Conservation (phyloP, 2,797 vertebrate genomes). For the Macropodus opercularis region DNA sequence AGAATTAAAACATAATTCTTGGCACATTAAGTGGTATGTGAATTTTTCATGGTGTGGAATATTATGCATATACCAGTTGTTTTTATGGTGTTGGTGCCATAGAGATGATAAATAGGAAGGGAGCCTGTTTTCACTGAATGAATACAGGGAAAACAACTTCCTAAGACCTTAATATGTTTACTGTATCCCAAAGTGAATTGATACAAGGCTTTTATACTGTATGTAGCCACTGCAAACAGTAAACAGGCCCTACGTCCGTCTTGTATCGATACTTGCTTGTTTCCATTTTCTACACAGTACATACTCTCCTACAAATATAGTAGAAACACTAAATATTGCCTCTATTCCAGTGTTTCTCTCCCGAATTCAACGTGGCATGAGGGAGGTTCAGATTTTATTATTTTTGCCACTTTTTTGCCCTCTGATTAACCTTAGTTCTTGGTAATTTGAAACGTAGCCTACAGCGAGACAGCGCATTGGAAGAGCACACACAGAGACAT, state of each 20-base stretch:
- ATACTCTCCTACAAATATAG: not conserved
- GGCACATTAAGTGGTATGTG: not conserved
- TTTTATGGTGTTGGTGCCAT: not conserved
- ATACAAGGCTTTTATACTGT: too few relatives aligned
- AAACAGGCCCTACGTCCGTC: too few relatives aligned
- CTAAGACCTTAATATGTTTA: slow-evolving; percentile 10
- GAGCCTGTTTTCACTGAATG: not conserved
- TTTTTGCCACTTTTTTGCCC: slow-evolving; percentile 2
- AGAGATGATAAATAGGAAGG: not conserved
- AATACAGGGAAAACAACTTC: not conserved
- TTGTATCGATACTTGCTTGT: too few relatives aligned
- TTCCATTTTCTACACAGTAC: not conserved
- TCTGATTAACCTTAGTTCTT: slow-evolving; percentile 37
- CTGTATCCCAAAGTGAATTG: not conserved
- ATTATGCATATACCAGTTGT: not conserved
- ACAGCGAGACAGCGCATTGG: slow-evolving; percentile 22
- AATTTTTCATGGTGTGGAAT: not conserved
- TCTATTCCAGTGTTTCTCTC: not conserved
- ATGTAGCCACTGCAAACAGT: too few relatives aligned
- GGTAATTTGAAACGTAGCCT: slow-evolving; percentile 41
- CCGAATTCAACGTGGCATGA: not conserved
- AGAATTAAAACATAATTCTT: not conserved
- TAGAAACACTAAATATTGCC: not conserved
- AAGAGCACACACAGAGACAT: slow-evolving; percentile 5
- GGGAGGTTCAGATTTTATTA: slow-evolving; percentile 22